phyloP scores from a whole-genome alignment of 1,140 invertebrate species.

The Magallana angulata region DNA sequence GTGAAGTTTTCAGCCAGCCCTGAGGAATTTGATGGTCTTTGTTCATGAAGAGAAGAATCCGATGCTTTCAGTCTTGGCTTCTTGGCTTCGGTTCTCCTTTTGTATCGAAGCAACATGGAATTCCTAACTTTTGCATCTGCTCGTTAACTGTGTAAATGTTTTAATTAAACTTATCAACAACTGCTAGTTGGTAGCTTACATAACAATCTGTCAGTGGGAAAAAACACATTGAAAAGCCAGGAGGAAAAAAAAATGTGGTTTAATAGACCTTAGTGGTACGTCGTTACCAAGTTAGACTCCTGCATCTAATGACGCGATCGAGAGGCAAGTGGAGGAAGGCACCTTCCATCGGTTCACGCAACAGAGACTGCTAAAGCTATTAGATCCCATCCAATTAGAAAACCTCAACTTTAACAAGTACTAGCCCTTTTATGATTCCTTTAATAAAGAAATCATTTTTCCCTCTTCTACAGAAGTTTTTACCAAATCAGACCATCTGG shows the following conservation, averaged over 20 bases:
- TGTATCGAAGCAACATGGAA: constrained; percentile 6
- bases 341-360: background rate
- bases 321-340: background rate
- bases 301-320: background rate
- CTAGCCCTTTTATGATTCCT: background rate
- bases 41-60: background rate
- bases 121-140: constrained; percentile 16
- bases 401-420: background rate
- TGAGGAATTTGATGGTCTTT: background rate
- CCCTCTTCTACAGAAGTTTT: background rate
- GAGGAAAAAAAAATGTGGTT: background rate
- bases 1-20: too few species aligned
- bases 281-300: background rate
- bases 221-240: constrained; percentile 8
- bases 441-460: background rate
- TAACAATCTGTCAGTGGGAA: constrained; percentile 17
- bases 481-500: background rate
- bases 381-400: background rate
- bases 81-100: background rate
- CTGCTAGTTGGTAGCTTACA: constrained; percentile 26
- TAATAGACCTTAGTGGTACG: constrained; percentile 1
- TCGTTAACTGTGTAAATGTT: constrained; percentile 29
- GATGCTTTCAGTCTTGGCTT: background rate
- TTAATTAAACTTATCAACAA: constrained; percentile 38
- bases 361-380: constrained; percentile 10